These are phyloP conservation scores for Cephus nigrinus DNA, from an alignment of 2,888 invertebrate genomes.

Conservation along the genomic window DNA sequence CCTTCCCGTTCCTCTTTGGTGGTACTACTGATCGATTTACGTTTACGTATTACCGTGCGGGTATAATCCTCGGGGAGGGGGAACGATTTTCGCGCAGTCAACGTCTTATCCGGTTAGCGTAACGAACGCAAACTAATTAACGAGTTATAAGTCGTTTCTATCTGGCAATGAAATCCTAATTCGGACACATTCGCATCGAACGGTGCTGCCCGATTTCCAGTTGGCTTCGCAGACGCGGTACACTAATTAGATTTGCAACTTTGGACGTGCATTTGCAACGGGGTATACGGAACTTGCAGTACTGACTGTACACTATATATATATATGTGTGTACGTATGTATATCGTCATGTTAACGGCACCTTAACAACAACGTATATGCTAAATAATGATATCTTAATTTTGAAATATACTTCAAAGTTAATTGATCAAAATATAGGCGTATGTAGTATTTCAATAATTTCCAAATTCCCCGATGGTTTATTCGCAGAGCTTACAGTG, in stretches of 20 bases:
- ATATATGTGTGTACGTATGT: slow-evolving; percentile 17
- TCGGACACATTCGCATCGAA: slow-evolving; percentile 20
- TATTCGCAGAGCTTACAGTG: neutral
- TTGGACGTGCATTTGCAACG: slow-evolving; percentile 25
- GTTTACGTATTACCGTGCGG: neutral
- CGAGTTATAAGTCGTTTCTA: slow-evolving; percentile 45
- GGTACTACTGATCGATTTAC: neutral
- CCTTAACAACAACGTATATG: neutral
- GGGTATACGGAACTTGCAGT: slow-evolving; percentile 27
- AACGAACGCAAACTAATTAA: slow-evolving; percentile 50
- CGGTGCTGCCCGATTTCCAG: slow-evolving; percentile 1
- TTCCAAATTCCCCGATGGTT: neutral
- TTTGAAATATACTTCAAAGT: neutral
- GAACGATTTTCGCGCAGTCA: slow-evolving; percentile 7
- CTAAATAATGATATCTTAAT: neutral
- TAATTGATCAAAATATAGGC: neutral
- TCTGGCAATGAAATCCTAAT: slow-evolving; percentile 38
- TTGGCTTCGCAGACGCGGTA: neutral
- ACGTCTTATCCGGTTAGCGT: slow-evolving; percentile 44
- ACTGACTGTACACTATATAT: slow-evolving; percentile 23
- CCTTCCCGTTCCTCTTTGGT: neutral
- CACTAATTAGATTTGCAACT: slow-evolving; percentile 44
- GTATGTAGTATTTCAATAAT: neutral
- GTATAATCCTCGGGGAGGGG: neutral
- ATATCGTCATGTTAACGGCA: neutral